phyloP scores from a whole-genome alignment of 2,888 invertebrate species.

The Andrena bucephala region DNA sequence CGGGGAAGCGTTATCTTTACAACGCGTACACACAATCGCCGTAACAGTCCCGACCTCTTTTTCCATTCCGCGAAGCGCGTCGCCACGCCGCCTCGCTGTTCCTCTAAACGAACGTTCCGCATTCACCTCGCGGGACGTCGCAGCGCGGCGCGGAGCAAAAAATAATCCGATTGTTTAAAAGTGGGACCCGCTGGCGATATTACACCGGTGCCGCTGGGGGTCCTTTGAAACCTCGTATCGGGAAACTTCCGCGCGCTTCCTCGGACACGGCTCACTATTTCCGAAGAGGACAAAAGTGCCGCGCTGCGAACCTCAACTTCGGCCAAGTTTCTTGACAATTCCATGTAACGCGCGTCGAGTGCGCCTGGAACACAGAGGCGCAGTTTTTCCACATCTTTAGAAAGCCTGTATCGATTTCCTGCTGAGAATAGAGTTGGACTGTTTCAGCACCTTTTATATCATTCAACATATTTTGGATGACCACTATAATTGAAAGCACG shows the following conservation, averaged over 20 bases:
- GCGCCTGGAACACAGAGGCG: too few species aligned
- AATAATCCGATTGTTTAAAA: constrained; percentile 56
- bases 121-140: constrained; percentile 46
- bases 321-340: constrained; percentile 7
- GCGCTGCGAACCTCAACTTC: background rate
- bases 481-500: background rate
- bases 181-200: constrained; percentile 8
- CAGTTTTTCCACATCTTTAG: background rate
- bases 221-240: constrained; percentile 17
- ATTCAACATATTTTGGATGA: background rate
- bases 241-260: constrained; percentile 6
- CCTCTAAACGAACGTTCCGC: constrained; percentile 36
- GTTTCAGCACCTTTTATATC: background rate
- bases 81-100: constrained; percentile 14
- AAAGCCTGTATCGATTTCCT: background rate
- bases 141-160: background rate
- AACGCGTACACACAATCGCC: constrained; percentile 66
- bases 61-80: constrained; percentile 51
- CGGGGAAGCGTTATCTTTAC: constrained; percentile 70
- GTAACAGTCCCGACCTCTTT: constrained; percentile 71
- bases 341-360: constrained; percentile 6
- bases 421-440: background rate
- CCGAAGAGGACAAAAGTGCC: background rate
- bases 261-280: constrained; percentile 8
- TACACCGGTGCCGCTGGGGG: constrained; percentile 5